Base-by-base conservation (phyloP, 2,888 invertebrate species). In the Volucella inflata region DNA sequence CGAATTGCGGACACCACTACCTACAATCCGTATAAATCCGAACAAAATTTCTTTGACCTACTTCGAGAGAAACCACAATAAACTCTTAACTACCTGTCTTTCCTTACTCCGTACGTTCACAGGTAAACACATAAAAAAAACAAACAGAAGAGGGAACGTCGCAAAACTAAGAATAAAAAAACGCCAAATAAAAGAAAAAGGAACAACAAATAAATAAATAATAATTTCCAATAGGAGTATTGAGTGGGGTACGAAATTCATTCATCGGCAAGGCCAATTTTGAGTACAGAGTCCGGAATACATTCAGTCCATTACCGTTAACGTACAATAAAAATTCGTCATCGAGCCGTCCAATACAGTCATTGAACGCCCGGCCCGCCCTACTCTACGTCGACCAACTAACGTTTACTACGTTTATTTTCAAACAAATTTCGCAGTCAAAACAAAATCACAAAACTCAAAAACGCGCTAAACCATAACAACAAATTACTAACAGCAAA, bases 1-100 rank as follows among this genome's bases (percentile, higher is more conserved):
- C 9, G 46, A 11, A 42, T 38, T 38, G 12, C 50, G 40, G n/a
- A 57, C 70, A 79, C 65, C 59, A 81, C 62, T 50, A 21, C 30
- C 62, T 50, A 21, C 30, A 42, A 21, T 44, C 44, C 12, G 12
- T 14, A 59, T 46, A 60, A 79, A 74, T 68, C 70, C 79, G 51
- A 79, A 65, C 72, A 83, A 83, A 83, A 79, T 79, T 79, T 84
- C 74, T 74, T 79, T 84, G 79, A 75, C 83, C 83, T 79, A 84
- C 74, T 79, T 79, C 48, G 30, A 72, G 48, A 67, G 48, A 70
- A 48, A 48, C 59, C 67, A 74, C 57, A 68, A 71, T 55, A 55
- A 44, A 53, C 74, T 80, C 60, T 48, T 55, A 44, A 53, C 74
- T 80, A 74, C 80, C 74, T 74, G 74, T 46, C 67, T 67, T 60